A percentile compares a stretch with the other conserved stretches of the same genome.
phyloP scores from a whole-genome alignment of 2,888 invertebrate genomes.

The Rhagonycha fulva region DNA sequence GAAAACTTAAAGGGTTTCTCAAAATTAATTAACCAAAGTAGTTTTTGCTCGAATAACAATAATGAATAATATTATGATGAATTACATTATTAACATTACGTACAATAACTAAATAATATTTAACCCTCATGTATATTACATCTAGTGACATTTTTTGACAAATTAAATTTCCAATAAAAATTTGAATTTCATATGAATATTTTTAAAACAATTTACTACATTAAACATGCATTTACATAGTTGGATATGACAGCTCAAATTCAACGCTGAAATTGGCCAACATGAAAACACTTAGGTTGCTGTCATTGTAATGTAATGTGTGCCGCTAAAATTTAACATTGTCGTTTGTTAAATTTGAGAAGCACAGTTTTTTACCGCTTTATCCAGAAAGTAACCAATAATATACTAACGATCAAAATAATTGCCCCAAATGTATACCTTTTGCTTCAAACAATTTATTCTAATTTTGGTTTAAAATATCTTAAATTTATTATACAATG shows the following conservation, averaged over 20 bases:
- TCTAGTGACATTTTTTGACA: background rate
- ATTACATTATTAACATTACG: too few relatives aligned
- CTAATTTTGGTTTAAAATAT: too few relatives aligned
- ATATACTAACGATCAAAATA: background rate
- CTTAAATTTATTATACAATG: background rate
- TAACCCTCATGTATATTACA: background rate
- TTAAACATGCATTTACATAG: background rate
- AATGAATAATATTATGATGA: too few relatives aligned
- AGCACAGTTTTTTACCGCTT: background rate
- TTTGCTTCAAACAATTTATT: too few relatives aligned
- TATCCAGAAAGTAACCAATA: background rate
- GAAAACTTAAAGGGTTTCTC: too few relatives aligned
- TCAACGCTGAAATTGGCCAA: background rate
- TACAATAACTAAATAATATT: background rate
- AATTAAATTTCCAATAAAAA: background rate
- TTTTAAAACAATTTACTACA: background rate
- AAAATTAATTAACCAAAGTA: too few relatives aligned
- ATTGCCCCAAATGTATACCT: too few relatives aligned
- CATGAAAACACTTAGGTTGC: background rate
- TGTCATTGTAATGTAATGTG: background rate
- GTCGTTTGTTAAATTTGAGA: background rate
- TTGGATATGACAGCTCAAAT: background rate
- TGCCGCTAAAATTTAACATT: background rate
- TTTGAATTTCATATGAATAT: background rate
- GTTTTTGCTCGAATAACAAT: too few relatives aligned